These are phyloP conservation scores for Siderastrea siderea DNA, from an alignment of 92 coral and sea anemone species.

Conservation along the genomic window DNA sequence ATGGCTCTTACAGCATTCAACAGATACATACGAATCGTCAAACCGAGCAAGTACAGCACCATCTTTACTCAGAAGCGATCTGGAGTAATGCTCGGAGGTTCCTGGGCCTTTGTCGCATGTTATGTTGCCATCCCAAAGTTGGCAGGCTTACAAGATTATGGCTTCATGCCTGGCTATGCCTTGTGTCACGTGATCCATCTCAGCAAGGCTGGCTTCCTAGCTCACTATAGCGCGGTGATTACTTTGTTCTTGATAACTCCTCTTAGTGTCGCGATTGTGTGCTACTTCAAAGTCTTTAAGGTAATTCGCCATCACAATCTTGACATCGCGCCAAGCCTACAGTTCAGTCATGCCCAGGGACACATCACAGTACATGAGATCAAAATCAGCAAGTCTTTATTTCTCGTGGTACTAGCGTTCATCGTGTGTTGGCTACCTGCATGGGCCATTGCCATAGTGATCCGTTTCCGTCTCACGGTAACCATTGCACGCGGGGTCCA, in stretches of 20 bases:
- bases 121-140: conserved; percentile 18
- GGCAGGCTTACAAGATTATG: conserved; percentile 11
- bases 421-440: conserved; percentile 32
- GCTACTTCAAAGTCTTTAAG: conserved; percentile 12
- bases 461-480: conserved; percentile 1
- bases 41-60: neutral
- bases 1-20: conserved; percentile 32
- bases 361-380: conserved; percentile 10
- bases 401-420: conserved; percentile 31
- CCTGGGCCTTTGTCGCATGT: conserved; percentile 18
- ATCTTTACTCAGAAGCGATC: conserved; percentile 20
- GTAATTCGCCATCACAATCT: conserved; percentile 13
- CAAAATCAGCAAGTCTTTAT: conserved; percentile 26
- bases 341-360: neutral
- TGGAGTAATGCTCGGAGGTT: conserved; percentile 5
- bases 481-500: conserved; percentile 5
- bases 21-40: conserved; percentile 23
- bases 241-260: conserved; percentile 5
- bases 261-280: neutral
- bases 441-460: conserved; percentile 9
- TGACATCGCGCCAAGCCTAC: conserved; percentile 7
- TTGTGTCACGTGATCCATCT: conserved; percentile 25
- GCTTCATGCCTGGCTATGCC: conserved; percentile 23
- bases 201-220: neutral
- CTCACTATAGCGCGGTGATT: conserved; percentile 11